Conservation (phyloP, 2,888 invertebrate species). For the Ernsta delagoae region DNA sequence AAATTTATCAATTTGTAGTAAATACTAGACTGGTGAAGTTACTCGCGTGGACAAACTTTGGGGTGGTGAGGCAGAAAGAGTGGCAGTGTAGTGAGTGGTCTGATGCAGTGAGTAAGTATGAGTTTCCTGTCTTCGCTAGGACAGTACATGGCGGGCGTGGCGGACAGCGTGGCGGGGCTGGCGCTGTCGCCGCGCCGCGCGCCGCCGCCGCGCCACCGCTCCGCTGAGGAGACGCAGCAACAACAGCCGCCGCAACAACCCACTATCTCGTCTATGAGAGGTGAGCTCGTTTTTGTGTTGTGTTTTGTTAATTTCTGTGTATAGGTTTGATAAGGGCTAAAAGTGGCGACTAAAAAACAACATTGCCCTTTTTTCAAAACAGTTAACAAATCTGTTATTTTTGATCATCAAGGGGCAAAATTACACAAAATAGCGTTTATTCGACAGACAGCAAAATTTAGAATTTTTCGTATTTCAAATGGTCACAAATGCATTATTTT, state of each 20-base stretch:
- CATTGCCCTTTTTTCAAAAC: too few relatives aligned
- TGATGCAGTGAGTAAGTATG: conserved; percentile 77
- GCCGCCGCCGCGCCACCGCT: conserved; percentile 88
- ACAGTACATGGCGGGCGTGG: conserved; percentile 93
- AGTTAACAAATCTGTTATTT: too few relatives aligned
- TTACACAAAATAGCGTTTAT: too few relatives aligned
- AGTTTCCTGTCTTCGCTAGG: conserved; percentile 94
- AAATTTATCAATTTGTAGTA: background rate
- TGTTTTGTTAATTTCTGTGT: too few relatives aligned
- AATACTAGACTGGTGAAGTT: background rate
- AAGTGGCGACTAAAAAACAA: too few relatives aligned
- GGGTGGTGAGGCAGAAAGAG: background rate
- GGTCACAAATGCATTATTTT: too few relatives aligned
- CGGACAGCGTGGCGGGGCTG: conserved; percentile 93
- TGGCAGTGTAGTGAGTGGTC: conserved; percentile 1
- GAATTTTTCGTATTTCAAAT: too few relatives aligned
- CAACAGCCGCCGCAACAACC: conserved; percentile 64
- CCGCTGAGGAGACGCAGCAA: conserved; percentile 80
- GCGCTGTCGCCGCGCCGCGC: conserved; percentile 90
- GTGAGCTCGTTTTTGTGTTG: conserved; percentile 43
- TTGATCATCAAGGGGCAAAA: too few relatives aligned
- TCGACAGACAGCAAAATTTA: too few relatives aligned
- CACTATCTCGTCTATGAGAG: conserved; percentile 71
- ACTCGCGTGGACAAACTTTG: too few relatives aligned
- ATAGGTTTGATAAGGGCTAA: too few relatives aligned